phyloP scores from a whole-genome alignment of 2,797 vertebrate genomes.

The Gorsachius magnificus region DNA sequence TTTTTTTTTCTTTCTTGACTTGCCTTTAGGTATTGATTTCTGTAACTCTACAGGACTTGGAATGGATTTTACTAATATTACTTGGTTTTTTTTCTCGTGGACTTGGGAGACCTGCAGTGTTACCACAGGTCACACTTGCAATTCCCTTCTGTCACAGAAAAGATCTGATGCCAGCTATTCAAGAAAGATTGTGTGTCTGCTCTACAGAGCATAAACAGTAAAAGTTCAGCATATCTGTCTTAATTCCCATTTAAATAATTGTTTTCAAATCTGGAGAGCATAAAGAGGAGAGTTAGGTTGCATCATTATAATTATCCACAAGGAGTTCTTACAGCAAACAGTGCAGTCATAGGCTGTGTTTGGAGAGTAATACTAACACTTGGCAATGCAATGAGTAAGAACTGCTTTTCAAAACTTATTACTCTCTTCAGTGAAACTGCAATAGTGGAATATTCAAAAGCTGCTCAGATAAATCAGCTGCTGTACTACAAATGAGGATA shows the following conservation, averaged over 20 bases:
- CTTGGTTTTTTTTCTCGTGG: not conserved
- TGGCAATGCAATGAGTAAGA: not conserved
- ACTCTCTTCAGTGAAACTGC: not conserved
- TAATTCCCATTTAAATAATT: not conserved
- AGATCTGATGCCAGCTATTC: not conserved
- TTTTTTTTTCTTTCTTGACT: not conserved
- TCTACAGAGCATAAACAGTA: not conserved
- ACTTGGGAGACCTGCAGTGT: not conserved
- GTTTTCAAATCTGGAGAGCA: not conserved
- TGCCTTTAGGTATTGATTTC: not conserved
- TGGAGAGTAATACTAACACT: not conserved
- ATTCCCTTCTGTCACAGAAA: not conserved
- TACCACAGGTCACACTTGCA: not conserved
- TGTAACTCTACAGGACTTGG: not conserved
- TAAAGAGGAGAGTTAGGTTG: not conserved
- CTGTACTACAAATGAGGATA: not conserved
- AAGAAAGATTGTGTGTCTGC: not conserved
- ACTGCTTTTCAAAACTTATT: not conserved
- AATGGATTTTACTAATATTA: not conserved
- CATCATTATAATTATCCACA: not conserved
- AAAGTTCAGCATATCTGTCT: not conserved
- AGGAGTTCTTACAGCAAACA: not conserved
- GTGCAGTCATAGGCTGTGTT: not conserved
- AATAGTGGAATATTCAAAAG: not conserved
- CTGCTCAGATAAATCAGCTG: not conserved